A percentile compares a stretch with the other conserved stretches of the same genome.
Evolutionary conservation across 2,113 vertebrate genomes (phyloP).

Genomic region (Solea senegalensis): DNA sequence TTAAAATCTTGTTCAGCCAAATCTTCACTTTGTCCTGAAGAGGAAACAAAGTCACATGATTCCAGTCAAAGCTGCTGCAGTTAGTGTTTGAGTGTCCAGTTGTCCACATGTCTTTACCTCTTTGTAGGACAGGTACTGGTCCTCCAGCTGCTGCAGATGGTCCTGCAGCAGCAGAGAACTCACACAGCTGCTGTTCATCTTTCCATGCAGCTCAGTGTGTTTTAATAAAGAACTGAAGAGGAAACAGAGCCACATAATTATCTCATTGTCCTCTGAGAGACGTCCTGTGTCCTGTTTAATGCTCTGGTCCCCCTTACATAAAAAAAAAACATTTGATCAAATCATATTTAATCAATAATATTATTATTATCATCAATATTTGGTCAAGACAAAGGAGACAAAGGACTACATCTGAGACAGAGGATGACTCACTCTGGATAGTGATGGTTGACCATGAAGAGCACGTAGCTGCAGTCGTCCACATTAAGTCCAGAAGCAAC

Average conservation of each 20-base stretch:
- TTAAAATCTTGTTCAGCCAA: constrained; percentile 79
- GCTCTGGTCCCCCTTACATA: background rate
- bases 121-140: constrained; percentile 80
- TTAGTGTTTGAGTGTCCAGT: too few relatives aligned
- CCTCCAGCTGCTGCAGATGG: constrained; percentile 77
- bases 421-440: constrained; percentile 79
- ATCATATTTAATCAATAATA: too few relatives aligned
- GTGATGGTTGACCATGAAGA: constrained; percentile 84
- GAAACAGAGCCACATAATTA: too few relatives aligned
- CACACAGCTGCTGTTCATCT: constrained; percentile 77
- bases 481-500: constrained; percentile 72
- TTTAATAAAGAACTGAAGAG: constrained; percentile 84
- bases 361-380: too few relatives aligned
- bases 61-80: too few relatives aligned
- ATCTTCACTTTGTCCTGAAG: constrained; percentile 65
- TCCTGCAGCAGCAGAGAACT: constrained; percentile 81
- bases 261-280: too few relatives aligned
- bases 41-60: background rate
- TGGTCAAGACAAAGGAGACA: too few relatives aligned
- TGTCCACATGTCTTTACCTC: constrained; percentile 74
- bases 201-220: constrained; percentile 74
- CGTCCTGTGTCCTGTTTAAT: too few relatives aligned
- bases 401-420: background rate
- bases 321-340: background rate
- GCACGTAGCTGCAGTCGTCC: constrained; percentile 84